Base-by-base conservation (phyloP, 1,140 invertebrate species). In the Choristoneura fumiferana region DNA sequence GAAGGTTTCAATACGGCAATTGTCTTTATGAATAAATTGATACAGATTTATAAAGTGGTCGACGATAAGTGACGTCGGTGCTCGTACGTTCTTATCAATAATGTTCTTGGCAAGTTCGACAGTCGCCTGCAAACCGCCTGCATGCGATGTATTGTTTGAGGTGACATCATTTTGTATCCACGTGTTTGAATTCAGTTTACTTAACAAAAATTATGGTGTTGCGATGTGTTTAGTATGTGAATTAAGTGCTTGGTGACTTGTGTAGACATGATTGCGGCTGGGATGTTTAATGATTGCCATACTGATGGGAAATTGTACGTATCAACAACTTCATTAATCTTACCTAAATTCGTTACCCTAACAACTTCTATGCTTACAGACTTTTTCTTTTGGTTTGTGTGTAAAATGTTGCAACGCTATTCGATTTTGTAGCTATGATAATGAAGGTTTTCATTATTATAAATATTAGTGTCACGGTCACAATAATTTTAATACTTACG, bases 241-340 rank as follows among this genome's bases (percentile, higher is more conserved):
- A 71, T 63, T 61, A 57, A n/a, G n/a, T n/a, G n/a, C n/a, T n/a
- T n/a, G n/a, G 60, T 78, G 72, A 74, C 74, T 73, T 74, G 78
- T 78, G 69, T 68, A 75, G 82, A 85, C 40, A 83, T 85, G 80
- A 81, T 61, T 71, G 62, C 62, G 54, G 58, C 62, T 43, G 63
- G 60, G 57, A 71, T 77, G n/a, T n/a, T n/a, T n/a, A n/a, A n/a
- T 77, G 77, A 71, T 69, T 55, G 65, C 54, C 59, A 55, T 61
- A 78, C 81, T 75, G 63, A 87, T 87, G 84, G 81, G 84, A 74
- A 84, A 82, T 65, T 87, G 84, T 87, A 58, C 84, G 84, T 87
- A 61, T 12, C 29, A 15, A 6, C 22, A 29, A 3, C 22, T 3
- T 6, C 22, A 3, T 2, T 29, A 6, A 2, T 29, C 6, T 6